phyloP scores from a whole-genome alignment of 2,797 vertebrate genomes.

The Lepus oiostolus region DNA sequence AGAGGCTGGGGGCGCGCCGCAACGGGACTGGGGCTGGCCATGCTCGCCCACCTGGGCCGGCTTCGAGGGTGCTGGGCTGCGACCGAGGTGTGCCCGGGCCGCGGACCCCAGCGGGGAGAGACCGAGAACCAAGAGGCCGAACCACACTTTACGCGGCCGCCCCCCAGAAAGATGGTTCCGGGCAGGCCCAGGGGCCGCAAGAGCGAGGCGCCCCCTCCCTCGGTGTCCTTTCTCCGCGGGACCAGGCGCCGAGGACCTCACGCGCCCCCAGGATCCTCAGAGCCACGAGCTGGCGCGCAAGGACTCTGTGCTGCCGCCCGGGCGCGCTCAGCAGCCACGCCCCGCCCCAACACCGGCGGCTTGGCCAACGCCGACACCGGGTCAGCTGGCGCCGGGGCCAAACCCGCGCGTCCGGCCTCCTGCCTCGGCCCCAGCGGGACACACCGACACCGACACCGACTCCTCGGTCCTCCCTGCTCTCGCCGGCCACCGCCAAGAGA shows the following conservation, averaged over 20 bases:
- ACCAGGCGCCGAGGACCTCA: not conserved
- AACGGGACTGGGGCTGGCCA: not conserved
- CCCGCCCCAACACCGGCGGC: not conserved
- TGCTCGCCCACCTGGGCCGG: not conserved
- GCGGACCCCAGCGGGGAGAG: not conserved
- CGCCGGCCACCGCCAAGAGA: not conserved
- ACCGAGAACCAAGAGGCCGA: not conserved
- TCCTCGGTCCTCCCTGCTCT: too few relatives aligned
- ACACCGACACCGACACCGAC: not conserved
- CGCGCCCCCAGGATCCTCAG: not conserved
- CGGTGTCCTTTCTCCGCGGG: not conserved
- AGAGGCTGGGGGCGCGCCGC: not conserved
- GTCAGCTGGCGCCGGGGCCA: not conserved
- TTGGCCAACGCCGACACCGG: not conserved
- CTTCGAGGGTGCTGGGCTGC: too few relatives aligned
- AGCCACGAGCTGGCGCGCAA: too few relatives aligned
- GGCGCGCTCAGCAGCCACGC: not conserved
- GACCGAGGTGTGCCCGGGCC: not conserved
- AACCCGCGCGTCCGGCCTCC: not conserved
- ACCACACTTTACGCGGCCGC: not conserved
- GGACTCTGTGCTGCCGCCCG: not conserved
- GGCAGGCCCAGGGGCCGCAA: not conserved
- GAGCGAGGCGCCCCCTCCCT: not conserved
- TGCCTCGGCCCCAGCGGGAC: not conserved
- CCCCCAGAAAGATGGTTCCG: not conserved